Conservation (phyloP, 2,797 vertebrate genomes). For the Nannoperca obscura region DNA sequence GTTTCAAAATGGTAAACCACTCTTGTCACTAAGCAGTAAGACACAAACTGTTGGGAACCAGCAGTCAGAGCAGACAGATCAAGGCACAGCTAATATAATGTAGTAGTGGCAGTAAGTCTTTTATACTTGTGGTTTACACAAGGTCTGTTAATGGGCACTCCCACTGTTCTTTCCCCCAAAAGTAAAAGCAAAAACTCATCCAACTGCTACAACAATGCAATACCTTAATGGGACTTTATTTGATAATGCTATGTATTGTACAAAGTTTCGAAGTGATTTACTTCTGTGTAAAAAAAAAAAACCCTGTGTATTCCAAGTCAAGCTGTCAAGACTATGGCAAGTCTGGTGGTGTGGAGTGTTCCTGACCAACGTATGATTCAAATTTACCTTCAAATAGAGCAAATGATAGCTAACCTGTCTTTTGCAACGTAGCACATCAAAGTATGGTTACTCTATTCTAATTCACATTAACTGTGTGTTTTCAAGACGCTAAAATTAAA, state of each 20-base stretch:
- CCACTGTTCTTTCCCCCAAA: neutral
- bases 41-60: neutral
- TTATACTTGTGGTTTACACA: neutral
- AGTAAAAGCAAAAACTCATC: neutral
- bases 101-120: neutral
- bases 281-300: neutral
- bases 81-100: neutral
- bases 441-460: neutral
- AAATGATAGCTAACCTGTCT: neutral
- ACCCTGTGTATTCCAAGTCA: neutral
- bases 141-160: neutral
- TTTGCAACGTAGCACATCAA: neutral
- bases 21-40: conserved; percentile 8
- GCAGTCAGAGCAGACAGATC: conserved; percentile 1
- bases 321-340: neutral
- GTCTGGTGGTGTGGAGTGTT: neutral
- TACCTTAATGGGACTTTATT: neutral
- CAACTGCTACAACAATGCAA: neutral
- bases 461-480: neutral
- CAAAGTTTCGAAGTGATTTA: neutral
- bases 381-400: neutral
- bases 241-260: neutral
- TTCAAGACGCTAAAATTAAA: neutral
- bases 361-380: neutral
- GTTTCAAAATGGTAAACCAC: neutral